A percentile compares a stretch with the other conserved stretches of the same genome.
These are phyloP conservation scores for Hyles euphorbiae DNA, from an alignment of 1,140 invertebrate genomes.

Conservation along the genomic window DNA sequence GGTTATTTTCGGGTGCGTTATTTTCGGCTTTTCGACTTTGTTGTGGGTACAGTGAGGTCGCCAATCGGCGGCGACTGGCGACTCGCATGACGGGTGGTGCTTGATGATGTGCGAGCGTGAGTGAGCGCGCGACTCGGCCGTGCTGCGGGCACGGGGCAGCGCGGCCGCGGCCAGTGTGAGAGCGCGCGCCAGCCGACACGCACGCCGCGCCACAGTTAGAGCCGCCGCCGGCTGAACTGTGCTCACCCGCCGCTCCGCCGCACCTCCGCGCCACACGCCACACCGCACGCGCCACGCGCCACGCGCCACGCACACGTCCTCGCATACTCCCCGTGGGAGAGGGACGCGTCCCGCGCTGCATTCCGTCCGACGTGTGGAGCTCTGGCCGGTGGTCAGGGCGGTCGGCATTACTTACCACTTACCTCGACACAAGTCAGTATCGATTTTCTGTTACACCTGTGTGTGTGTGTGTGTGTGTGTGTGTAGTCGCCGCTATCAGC, in stretches of 20 bases:
- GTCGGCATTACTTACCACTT: too few species aligned
- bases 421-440: too few species aligned
- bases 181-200: not conserved
- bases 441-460: not conserved
- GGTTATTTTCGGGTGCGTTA: too few species aligned
- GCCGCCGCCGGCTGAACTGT: slow-evolving; percentile 1
- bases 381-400: too few species aligned
- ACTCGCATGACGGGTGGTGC: not conserved
- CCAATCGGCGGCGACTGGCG: too few species aligned
- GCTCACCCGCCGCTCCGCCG: too few species aligned
- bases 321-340: not conserved
- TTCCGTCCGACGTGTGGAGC: too few species aligned
- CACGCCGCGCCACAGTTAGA: slow-evolving; percentile 1
- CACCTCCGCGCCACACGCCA: not conserved
- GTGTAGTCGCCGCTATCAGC: too few species aligned
- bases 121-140: not conserved
- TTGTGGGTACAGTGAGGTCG: too few species aligned
- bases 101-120: not conserved
- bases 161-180: slow-evolving; percentile 1
- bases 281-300: not conserved
- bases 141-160: not conserved
- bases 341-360: slow-evolving; percentile 1
- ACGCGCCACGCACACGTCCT: not conserved
- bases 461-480: not conserved
- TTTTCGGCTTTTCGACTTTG: too few species aligned